Evolutionary conservation across 1,140 invertebrate genomes (phyloP), one percentile per base, ranked within the genome.

Genomic region (Vollenhovia emeryi): DNA sequence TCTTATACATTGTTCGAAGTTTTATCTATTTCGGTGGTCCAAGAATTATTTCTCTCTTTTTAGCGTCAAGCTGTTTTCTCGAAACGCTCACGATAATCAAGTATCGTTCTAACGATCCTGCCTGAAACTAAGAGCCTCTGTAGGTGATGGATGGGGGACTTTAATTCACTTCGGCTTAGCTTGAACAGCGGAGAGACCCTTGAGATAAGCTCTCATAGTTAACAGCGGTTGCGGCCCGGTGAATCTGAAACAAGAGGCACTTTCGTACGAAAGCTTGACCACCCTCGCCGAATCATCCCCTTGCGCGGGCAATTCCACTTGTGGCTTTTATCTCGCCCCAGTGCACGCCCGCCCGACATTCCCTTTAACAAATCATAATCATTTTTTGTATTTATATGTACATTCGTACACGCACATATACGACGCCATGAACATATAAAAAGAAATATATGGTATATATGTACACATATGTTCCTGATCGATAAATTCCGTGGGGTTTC

Each of bases 111-210:
- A 45, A 66, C n/a, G 21, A 24, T 18, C 21, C 27, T 30, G 2
- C 13, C 6, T 24, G 50, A 50, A 50, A 55, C 7, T 36, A 15
- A 24, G 64, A 71, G 40, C 45, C 91, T 86, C 91, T 91, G 92
- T 91, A 93, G 91, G 92, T 92, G 92, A 90, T 84, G 69, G 69
- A 79, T 66, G 60, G 71, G 76, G 18, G 69, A 84, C 87, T 92
- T 92, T 92, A 92, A 93, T 93, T 92, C 89, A 90, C 87, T 91
- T 92, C 15, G 86, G 91, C 66, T 83, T 84, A 85, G 64, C 75
- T 55, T 48, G 50, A 60, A 55, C 50, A 85, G 45, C 66, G 55
- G 43, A 84, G 73, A 82, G 43, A 52, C 86, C 62, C 74, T 84
- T 50, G 60, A 86, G 87, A 86, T 89, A 87, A 91, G 78, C 89